Conservation (phyloP, 2,113 vertebrate genomes). For the Grantiella picta region DNA sequence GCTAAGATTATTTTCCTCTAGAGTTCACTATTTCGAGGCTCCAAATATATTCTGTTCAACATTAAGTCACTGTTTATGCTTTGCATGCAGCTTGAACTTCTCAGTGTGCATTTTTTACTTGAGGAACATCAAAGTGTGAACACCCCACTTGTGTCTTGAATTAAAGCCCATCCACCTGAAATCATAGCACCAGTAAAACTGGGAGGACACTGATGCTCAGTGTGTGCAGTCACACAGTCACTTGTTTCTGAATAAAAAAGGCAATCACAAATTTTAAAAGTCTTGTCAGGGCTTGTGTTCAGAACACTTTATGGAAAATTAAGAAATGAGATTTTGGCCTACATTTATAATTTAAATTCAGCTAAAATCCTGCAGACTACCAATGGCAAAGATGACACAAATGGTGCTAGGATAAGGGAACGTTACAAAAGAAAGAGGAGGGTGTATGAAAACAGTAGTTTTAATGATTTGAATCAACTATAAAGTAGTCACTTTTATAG, state of each 20-base stretch:
- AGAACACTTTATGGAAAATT: background rate
- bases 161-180: background rate
- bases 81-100: slow-evolving; percentile 11
- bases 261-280: background rate
- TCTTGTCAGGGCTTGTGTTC: background rate
- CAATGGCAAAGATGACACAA: background rate
- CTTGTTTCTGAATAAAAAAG: background rate
- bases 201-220: background rate
- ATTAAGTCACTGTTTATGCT: background rate
- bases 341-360: background rate
- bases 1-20: background rate
- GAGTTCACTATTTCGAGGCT: background rate
- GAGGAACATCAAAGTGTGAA: background rate
- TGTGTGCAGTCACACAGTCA: background rate
- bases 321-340: background rate
- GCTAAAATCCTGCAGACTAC: background rate
- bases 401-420: background rate
- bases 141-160: background rate
- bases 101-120: background rate
- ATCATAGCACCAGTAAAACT: background rate
- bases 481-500: background rate
- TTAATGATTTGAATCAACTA: background rate
- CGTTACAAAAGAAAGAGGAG: background rate
- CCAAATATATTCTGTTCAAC: background rate
- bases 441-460: background rate